phyloP scores from a whole-genome alignment of 1,140 invertebrate genomes.

The Heterodera schachtii region DNA sequence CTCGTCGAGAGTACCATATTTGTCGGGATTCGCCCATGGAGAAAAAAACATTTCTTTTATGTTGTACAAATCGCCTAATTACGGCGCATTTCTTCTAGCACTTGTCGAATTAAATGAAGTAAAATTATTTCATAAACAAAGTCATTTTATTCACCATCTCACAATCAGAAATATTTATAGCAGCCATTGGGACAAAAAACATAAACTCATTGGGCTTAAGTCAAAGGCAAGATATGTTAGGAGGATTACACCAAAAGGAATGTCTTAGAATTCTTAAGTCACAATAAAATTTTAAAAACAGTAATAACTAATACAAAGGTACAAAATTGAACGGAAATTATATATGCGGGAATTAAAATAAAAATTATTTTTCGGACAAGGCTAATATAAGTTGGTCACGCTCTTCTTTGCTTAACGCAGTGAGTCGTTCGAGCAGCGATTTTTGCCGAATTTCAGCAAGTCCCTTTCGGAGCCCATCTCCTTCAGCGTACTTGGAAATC shows the following conservation, averaged over 20 bases:
- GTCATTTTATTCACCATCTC: neutral
- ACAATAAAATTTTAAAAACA: neutral
- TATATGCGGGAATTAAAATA: neutral
- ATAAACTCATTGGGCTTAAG: neutral
- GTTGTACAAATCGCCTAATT: too few species aligned
- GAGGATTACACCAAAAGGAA: neutral
- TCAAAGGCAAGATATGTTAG: conserved; percentile 14
- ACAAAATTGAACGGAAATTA: neutral
- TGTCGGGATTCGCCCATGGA: too few species aligned
- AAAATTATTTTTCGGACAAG: neutral
- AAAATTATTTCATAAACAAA: neutral
- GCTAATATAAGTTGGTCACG: neutral
- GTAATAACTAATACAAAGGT: neutral
- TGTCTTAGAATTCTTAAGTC: conserved; percentile 14
- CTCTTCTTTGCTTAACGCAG: conserved; percentile 7
- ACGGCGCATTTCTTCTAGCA: too few species aligned
- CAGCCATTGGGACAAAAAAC: neutral
- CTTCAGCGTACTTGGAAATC: conserved; percentile 45
- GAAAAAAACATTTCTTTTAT: too few species aligned
- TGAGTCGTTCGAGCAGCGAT: conserved; percentile 14
- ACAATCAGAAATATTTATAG: too few species aligned
- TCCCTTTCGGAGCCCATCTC: conserved; percentile 42
- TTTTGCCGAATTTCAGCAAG: conserved; percentile 27
- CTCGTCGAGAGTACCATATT: too few species aligned
- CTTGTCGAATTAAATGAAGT: too few species aligned